Conservation (phyloP, 2,888 invertebrate genomes). For the Drosophila lacicola region DNA sequence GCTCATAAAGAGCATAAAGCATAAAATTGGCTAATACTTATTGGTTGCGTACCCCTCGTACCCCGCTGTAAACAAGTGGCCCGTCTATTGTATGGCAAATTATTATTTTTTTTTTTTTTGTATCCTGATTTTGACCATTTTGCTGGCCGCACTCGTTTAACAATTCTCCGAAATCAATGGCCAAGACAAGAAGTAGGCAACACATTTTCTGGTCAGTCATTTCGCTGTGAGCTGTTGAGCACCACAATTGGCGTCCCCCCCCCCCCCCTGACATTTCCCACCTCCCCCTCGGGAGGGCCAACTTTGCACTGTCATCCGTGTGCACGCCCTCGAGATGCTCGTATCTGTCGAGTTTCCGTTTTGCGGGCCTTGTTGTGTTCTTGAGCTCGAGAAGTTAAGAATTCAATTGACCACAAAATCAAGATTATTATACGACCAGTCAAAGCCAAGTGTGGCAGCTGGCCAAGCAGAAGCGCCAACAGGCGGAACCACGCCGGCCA, state of each 20-base stretch:
- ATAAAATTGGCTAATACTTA: constrained; percentile 76
- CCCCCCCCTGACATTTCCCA: neutral
- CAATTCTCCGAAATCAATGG: constrained; percentile 72
- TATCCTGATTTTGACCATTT: constrained; percentile 41
- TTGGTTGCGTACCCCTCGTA: constrained; percentile 19
- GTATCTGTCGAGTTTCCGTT: constrained; percentile 43
- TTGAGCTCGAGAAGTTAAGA: constrained; percentile 75
- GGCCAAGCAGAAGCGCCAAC: constrained; percentile 38
- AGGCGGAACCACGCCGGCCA: constrained; percentile 10
- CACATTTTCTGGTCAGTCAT: constrained; percentile 73
- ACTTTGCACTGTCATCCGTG: constrained; percentile 66
- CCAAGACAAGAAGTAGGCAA: constrained; percentile 75
- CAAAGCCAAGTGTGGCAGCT: constrained; percentile 47
- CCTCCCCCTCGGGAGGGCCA: neutral
- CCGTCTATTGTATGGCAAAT: constrained; percentile 35
- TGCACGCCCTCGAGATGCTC: constrained; percentile 72
- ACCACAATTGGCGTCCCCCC: constrained; percentile 27
- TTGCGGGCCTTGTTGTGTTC: constrained; percentile 58
- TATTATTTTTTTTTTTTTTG: neutral
- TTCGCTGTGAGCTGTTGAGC: constrained; percentile 59
- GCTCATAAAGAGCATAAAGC: constrained; percentile 77
- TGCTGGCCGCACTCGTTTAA: constrained; percentile 30
- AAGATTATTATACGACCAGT: constrained; percentile 79
- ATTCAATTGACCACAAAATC: constrained; percentile 84
- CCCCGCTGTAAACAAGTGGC: constrained; percentile 22